Base-by-base conservation (phyloP, 2,888 invertebrate species). In the Andrena haemorrhoa region DNA sequence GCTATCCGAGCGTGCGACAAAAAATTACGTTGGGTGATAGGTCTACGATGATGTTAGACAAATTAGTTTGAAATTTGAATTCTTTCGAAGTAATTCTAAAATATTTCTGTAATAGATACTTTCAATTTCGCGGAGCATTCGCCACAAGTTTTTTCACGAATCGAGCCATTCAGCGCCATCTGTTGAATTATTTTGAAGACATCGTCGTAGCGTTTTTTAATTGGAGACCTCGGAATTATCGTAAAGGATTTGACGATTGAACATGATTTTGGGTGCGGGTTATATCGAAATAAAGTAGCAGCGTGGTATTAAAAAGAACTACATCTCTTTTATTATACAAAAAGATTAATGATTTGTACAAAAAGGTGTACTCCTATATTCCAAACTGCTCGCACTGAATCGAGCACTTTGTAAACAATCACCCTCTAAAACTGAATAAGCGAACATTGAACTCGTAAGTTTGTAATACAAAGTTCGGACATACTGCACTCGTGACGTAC, bases 311-410 rank as follows among this genome's bases (percentile, higher is more conserved):
- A 84, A 79, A 88, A 90, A 90, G 83, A 82, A 83, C 78, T 86
- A 88, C 77, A 88, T 83, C 75, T 66, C 41, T 82, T 90, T 91
- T 90, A 91, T 91, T 89, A 88, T 90, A 91, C 85, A 91, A 90
- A 91, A 88, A 90, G 83, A 69, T 87, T 74, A 82, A 82, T 88
- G 53, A 79, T 89, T 90, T 91, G 90, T 91, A 92, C 91, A 92
- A 91, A 91, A 91, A 85, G 75, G 79, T 90, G 88, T 88, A 85
- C 66, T 81, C 79, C 87, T 84, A 87, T 68, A 56, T 73, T 72
- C 58, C 79, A 85, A 69, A 77, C 53, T 63, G 76, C 65, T 74
- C 68, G 20, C 26, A 72, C 66, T 68, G 68, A 74, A 64, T 69
- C 71, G 64, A 83, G 73, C 82, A 63, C 79, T 79, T 70, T 20